Evolutionary conservation across 2,113 vertebrate species (phyloP), one percentile per base, ranked within the genome.

Genomic region (Antennarius striatus): DNA sequence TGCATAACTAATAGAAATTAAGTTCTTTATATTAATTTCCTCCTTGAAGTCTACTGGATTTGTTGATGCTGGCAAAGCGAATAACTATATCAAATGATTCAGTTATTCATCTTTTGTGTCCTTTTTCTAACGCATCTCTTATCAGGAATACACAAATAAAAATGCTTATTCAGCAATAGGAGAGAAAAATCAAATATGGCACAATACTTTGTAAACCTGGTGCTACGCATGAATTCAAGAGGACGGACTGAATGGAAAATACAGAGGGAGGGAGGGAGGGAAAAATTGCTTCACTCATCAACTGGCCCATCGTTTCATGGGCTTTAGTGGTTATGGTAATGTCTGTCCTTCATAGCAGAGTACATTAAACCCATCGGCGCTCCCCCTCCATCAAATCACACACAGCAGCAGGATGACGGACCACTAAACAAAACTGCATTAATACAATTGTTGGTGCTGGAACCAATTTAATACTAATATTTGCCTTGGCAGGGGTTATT

Each of bases 311-410:
- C 68, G 14, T 56, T 68, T 78, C 54, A 81, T 59, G 47, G 43
- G 43, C 62, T 63, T 45, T 16, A 61, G 36, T 50, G 46, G 28
- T 17, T 43, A 11, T 53, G 47, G 76, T 79, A 56, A 83, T 69
- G 72, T 74, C 17, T 36, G 63, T 74, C 77, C 81, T 86, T 83
- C 73, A 76, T 29, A 54, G 61, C 43, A 50, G 57, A 77, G 73
- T 68, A 43, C 65, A 80, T 82, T 77, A 76, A 79, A 68, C 52
- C 68, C 51, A 67, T 63, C 59, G 71, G 68, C 63, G 56, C 62
- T 55, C 48, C 63, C 45, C 63, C 47, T 71, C 46, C 57, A 82
- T 82, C 53, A 75, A 76, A 82, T 72, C 54, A 61, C 62, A 62
- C 50, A 48, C 51, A 59, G 43, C 46, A 40, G 56, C 28, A 14